Conservation (phyloP, 2,113 vertebrate species). For the Alexandromys fortis region DNA sequence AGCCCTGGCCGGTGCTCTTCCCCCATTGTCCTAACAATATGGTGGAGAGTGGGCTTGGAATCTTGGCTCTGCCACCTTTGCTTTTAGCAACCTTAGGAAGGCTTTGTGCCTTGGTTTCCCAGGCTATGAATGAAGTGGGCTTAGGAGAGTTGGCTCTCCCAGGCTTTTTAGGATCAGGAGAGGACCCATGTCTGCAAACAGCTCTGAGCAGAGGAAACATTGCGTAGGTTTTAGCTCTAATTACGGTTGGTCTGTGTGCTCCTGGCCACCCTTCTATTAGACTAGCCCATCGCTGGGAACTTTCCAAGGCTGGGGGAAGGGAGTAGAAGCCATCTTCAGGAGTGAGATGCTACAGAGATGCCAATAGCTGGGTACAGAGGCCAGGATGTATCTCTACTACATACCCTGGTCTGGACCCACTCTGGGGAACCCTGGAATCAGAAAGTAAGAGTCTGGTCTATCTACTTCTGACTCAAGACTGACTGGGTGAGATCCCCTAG, state of each 20-base stretch:
- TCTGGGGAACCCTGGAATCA: neutral
- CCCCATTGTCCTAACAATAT: neutral
- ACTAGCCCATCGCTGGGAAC: neutral
- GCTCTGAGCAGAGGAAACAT: accelerated
- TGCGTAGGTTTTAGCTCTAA: neutral
- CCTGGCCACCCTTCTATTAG: neutral
- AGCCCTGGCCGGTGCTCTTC: neutral
- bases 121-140: neutral
- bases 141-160: no score
- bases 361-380: neutral
- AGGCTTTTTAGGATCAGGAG: neutral
- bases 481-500: accelerated
- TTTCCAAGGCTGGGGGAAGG: neutral
- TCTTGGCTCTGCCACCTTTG: neutral
- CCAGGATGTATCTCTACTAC: neutral
- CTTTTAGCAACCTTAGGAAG: neutral
- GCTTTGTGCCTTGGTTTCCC: neutral
- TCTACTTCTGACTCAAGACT: neutral
- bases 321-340: no score
- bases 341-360: neutral
- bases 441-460: neutral
- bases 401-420: neutral
- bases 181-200: accelerated
- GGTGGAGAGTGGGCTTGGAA: accelerated
- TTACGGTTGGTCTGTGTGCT: neutral